Base-by-base conservation (phyloP, 2,888 invertebrate genomes). In the Thalpophila matura region DNA sequence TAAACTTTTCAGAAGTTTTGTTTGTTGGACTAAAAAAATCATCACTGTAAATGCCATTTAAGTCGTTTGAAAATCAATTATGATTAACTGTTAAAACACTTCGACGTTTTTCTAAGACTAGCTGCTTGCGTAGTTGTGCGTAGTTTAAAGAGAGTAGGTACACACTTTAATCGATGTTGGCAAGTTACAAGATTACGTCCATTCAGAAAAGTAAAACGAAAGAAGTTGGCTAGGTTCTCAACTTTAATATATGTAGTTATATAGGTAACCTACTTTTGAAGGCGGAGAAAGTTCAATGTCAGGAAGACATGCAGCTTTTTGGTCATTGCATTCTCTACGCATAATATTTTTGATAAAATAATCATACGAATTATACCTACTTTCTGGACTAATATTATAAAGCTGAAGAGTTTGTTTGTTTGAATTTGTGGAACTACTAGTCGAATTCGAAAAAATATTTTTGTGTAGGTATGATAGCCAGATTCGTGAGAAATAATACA, bases 151-250 rank as follows among this genome's bases (percentile, higher is more conserved):
- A 29, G 14, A 20, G 3, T 4, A 16, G 20, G 7, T 16, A 33
- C 20, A 46, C 3, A 14, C 9, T 27, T 27, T 16, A 24, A 42
- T 64, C 27, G 22, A 27, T 50, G 22, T 62, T 49, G 6, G n/a
- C 6, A 33, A 27, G 7, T 27, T 20, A 10, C 16, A 27, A 42
- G 33, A 18, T 20, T 35, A 56, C 2, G 16, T 16, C 20, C 20
- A n/a, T 27, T 7, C 59, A 7, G 4, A 10, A 29, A 27, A 16
- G 16, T 9, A 35, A 7, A 24, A 42, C n/a, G 18, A 42, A 42
- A 14, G 16, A 27, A 22, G 12, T 20, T 24, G 26, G 7, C 18
- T 20, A 42, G 20, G 26, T n/a, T 2, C n/a, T 27, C 10, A n/a
- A 22, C 20, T 42, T 35, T 14, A 24, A 9, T 24, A n/a, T 18